Evolutionary conservation across 2,888 invertebrate genomes (phyloP), one percentile per base, ranked within the genome.

Genomic region (Oscheius sp.): DNA sequence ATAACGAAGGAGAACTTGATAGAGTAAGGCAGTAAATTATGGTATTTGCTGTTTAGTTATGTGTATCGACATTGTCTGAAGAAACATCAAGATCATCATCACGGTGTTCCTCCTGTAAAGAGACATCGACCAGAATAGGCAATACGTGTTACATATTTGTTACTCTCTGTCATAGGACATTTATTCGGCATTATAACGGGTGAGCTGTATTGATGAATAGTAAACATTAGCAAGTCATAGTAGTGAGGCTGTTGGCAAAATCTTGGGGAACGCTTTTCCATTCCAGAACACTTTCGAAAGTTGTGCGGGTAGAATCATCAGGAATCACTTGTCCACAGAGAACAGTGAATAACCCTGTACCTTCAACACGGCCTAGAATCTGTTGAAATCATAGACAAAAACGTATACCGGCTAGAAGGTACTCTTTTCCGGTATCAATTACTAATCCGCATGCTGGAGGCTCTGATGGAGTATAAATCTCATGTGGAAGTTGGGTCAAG

Each of bases 381-480:
- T 2, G n/a, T 33, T n/a, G n/a, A 38, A 22, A 9, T 3, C 24
- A 30, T 3, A 2, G 2, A 12, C 14, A 36, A 14, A 44, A 24
- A 57, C 8, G 12, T 20, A 14, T 56, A 80, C 81, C 82, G 20
- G 84, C 81, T 6, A 84, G 74, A 8, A 84, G 75, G 68, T 84
- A 84, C 47, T 84, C 82, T 36, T 75, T 73, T 9, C 84, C 84
- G 8, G 77, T 73, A 30, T 80, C 79, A 30, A 84, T 76, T 33
- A 75, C 65, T 17, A 84, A 71, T 8, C 84, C 84, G 36, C 84
- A 84, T 1, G 84, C 82, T 22, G 82, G 79, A 2, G 81, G 70
- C 36, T 84, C 83, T n/a, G 77, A 74, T 6, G 84, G 80, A 2
- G 82, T 80, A 73, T 72, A 84, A 57, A 84, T 80, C 26, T 81